Evolutionary conservation across 2,113 vertebrate species (phyloP).

Genomic region (Pithys albifrons): DNA sequence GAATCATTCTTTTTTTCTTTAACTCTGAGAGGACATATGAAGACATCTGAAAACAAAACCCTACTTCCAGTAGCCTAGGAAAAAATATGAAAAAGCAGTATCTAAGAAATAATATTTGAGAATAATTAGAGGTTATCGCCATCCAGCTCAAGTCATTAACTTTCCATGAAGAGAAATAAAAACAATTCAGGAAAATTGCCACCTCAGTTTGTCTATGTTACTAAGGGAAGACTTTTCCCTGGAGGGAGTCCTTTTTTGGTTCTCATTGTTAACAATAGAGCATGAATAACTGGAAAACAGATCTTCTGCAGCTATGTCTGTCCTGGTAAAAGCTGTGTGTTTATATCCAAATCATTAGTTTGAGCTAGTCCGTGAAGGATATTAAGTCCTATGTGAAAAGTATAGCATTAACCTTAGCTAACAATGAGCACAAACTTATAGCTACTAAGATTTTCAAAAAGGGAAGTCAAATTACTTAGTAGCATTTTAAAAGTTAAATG

Average conservation of each 20-base stretch:
- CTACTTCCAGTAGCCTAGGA: constrained; percentile 6
- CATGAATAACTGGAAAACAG: neutral
- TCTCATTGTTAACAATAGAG: neutral
- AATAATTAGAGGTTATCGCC: neutral
- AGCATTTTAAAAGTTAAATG: neutral
- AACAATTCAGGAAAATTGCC: neutral
- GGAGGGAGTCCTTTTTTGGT: neutral
- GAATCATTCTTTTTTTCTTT: neutral
- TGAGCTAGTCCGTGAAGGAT: neutral
- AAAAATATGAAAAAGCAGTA: constrained; percentile 46
- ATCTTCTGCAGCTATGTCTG: neutral
- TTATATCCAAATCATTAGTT: neutral
- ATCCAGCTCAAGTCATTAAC: constrained; percentile 25
- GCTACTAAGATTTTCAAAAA: neutral
- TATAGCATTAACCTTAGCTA: neutral
- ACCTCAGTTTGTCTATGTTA: neutral
- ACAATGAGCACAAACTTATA: neutral
- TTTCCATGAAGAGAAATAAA: neutral
- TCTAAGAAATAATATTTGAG: constrained; percentile 7
- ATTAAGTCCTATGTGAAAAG: neutral
- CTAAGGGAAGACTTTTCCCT: neutral
- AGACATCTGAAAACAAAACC: constrained; percentile 29
- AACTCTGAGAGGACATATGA: constrained; percentile 46
- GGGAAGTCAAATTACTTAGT: neutral
- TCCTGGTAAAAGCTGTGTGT: neutral